Percentiles rank a stretch among this genome's conserved stretches.
Evolutionary conservation across 2,888 invertebrate species (phyloP).

Genomic region (Cybosia mesomella): DNA sequence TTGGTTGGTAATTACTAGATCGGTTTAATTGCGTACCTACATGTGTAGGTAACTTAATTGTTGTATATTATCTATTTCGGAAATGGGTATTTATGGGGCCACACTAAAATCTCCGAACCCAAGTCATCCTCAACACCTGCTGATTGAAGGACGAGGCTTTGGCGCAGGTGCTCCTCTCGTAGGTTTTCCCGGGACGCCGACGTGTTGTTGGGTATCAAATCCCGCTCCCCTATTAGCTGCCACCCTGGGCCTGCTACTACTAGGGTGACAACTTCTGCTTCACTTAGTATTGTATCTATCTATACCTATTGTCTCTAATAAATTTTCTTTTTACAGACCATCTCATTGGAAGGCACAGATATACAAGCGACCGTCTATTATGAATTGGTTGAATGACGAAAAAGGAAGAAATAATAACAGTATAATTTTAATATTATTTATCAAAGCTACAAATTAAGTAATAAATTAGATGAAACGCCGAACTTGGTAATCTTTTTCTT

Average conservation of each 20-base stretch:
- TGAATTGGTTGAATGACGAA: conserved; percentile 59
- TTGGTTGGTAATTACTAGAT: neutral
- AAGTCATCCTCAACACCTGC: no score
- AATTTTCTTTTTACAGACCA: conserved; percentile 60
- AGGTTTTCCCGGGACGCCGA: no score
- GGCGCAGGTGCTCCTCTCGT: no score
- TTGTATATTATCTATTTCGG: neutral
- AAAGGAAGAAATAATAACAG: neutral
- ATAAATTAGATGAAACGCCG: neutral
- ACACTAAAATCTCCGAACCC: no score
- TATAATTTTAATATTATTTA: neutral
- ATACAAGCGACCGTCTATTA: conserved; percentile 66
- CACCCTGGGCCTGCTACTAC: no score
- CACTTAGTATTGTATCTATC: no score
- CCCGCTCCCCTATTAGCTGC: no score
- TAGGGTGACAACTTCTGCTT: no score
- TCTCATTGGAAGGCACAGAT: conserved; percentile 60
- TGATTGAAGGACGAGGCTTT: no score
- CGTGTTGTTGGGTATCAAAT: no score
- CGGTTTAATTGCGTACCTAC: neutral
- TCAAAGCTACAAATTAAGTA: conserved; percentile 1
- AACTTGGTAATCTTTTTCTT: neutral
- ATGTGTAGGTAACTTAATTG: neutral
- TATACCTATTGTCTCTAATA: no score
- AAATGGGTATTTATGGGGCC: no score